Percentiles rank a stretch among this genome's conserved stretches.
Evolutionary conservation across 2,888 invertebrate genomes (phyloP).

Genomic region (Harmothoe impar): DNA sequence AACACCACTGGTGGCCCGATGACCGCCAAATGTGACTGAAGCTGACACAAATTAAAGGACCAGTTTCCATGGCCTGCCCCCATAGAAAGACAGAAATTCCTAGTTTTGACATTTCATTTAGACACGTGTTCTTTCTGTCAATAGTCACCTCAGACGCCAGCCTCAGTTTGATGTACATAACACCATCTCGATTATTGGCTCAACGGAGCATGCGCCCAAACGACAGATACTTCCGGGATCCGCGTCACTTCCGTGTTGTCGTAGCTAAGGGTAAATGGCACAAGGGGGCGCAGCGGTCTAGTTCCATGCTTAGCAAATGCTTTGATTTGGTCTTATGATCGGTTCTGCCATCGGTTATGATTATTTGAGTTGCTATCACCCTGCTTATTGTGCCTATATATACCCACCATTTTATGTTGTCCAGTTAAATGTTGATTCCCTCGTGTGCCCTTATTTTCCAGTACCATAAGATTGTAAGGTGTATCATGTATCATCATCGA

Average conservation of each 20-base stretch:
- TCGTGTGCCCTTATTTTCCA: no score
- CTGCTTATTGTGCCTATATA: neutral
- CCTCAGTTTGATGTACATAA: neutral
- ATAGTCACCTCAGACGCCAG: neutral
- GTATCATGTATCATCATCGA: no score
- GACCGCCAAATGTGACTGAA: no score
- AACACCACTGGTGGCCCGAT: no score
- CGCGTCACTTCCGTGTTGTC: neutral
- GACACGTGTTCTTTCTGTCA: neutral
- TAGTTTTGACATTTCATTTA: no score
- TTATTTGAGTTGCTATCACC: neutral
- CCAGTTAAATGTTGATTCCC: no score
- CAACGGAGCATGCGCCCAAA: slow-evolving; percentile 11
- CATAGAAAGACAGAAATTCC: no score
- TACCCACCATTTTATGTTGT: neutral
- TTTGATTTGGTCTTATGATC: no score
- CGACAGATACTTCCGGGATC: neutral
- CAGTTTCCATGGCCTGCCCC: no score
- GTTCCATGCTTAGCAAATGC: neutral
- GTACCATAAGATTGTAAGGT: no score
- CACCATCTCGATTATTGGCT: neutral
- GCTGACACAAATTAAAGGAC: no score
- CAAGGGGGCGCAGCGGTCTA: neutral
- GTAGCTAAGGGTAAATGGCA: neutral
- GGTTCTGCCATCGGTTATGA: neutral